These are phyloP conservation scores for Cremastinae sp. DNA, from an alignment of 2,888 invertebrate genomes.

Conservation along the genomic window DNA sequence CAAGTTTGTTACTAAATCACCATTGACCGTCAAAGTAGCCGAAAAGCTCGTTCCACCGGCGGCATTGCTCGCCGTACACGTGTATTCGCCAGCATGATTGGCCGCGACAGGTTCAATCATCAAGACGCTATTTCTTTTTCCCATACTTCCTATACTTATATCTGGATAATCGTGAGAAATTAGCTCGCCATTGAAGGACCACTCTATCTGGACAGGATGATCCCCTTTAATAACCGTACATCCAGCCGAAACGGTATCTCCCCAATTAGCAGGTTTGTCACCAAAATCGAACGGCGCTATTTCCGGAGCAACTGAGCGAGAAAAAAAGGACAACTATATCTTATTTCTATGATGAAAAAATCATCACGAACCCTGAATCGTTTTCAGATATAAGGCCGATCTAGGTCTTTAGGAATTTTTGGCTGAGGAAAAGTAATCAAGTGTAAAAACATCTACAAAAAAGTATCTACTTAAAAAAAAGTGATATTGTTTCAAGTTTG, in stretches of 20 bases:
- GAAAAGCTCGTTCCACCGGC: slow-evolving; percentile 84
- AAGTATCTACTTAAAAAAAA: too few relatives aligned
- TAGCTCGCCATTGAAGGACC: slow-evolving; percentile 86
- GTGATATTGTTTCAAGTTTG: too few relatives aligned
- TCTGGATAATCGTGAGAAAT: slow-evolving; percentile 77
- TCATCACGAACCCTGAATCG: too few relatives aligned
- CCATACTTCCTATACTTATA: slow-evolving; percentile 75
- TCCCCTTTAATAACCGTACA: slow-evolving; percentile 89
- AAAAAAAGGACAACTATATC: too few relatives aligned
- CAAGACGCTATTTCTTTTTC: slow-evolving; percentile 81
- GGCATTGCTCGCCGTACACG: slow-evolving; percentile 86
- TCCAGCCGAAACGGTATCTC: slow-evolving; percentile 85
- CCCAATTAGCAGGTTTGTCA: slow-evolving; percentile 85
- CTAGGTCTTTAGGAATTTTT: too few relatives aligned
- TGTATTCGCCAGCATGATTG: slow-evolving; percentile 87
- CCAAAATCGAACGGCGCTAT: slow-evolving; percentile 86
- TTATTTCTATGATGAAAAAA: too few relatives aligned
- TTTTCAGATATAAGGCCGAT: too few relatives aligned
- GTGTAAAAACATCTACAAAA: too few relatives aligned
- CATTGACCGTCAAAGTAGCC: slow-evolving; percentile 85
- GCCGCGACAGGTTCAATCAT: slow-evolving; percentile 86
- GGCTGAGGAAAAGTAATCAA: too few relatives aligned
- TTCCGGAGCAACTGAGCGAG: slow-evolving; percentile 87
- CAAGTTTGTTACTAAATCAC: too few relatives aligned
- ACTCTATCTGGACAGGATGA: slow-evolving; percentile 87